Conservation (phyloP, 2,113 vertebrate genomes). For the Eolophus roseicapilla region DNA sequence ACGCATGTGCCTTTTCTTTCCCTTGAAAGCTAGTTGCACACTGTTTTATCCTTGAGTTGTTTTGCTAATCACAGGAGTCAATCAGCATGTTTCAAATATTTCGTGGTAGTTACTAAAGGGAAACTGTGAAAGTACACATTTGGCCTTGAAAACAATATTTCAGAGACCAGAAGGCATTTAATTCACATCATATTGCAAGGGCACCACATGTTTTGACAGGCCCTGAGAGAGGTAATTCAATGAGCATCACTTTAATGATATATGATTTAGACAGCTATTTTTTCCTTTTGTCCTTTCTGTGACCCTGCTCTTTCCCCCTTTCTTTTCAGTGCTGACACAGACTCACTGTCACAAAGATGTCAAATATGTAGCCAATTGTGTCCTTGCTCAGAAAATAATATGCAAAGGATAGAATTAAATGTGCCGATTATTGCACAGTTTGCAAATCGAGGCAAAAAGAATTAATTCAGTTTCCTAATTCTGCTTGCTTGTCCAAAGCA, state of each 20-base stretch:
- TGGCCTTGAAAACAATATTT: constrained; percentile 69
- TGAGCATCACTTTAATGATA: constrained; percentile 72
- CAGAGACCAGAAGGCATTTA: constrained; percentile 66
- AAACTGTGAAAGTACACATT: constrained; percentile 50
- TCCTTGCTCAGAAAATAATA: not conserved
- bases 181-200: constrained; percentile 65
- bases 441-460: not conserved
- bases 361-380: constrained; percentile 9
- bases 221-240: constrained; percentile 70
- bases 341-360: constrained; percentile 36
- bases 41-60: not conserved
- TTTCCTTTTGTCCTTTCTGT: constrained; percentile 67
- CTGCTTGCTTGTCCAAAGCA: not conserved
- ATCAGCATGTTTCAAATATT: not conserved
- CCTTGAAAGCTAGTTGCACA: not conserved
- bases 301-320: constrained; percentile 56
- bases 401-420: not conserved
- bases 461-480: not conserved
- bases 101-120: not conserved
- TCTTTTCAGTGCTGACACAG: constrained; percentile 23
- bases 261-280: constrained; percentile 70
- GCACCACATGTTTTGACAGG: constrained; percentile 66
- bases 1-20: rapidly evolving
- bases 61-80: not conserved
- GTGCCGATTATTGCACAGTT: not conserved